Evolutionary conservation across 2,113 vertebrate genomes (phyloP).

Genomic region (Nematolebias whitei): DNA sequence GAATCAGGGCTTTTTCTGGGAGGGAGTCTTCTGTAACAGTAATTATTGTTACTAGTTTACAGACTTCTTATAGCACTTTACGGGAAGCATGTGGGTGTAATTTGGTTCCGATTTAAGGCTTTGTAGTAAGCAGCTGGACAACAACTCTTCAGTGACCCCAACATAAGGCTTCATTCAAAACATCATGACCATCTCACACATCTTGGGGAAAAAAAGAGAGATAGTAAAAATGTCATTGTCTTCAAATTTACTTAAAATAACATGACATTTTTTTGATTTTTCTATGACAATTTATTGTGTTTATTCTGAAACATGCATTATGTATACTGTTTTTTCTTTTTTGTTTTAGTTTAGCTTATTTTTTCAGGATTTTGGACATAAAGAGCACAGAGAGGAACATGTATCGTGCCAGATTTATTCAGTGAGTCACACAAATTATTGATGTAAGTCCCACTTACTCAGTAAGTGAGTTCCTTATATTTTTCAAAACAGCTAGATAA

Average conservation of each 20-base stretch:
- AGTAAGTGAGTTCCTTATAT: no score
- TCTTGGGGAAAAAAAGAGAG: conserved; percentile 1
- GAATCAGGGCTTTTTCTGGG: conserved; percentile 22
- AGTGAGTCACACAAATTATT: no score
- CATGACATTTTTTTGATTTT: not conserved
- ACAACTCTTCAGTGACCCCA: conserved; percentile 26
- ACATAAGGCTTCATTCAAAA: conserved; percentile 14
- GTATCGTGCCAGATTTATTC: no score
- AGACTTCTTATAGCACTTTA: conserved; percentile 54
- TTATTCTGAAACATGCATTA: not conserved
- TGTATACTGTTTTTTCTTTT: no score
- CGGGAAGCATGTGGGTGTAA: conserved; percentile 53
- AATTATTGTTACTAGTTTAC: conserved; percentile 70
- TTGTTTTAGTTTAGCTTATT: not conserved
- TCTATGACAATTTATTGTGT: not conserved
- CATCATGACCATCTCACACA: not conserved
- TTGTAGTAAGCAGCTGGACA: conserved; percentile 23
- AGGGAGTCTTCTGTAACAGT: conserved; percentile 58
- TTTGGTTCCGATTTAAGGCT: conserved; percentile 34
- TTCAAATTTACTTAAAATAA: not conserved
- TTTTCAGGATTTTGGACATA: not conserved
- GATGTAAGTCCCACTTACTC: no score
- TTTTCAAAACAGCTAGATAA: no score
- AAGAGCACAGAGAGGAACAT: no score
- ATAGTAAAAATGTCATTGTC: not conserved